Evolutionary conservation across 2,888 invertebrate species (phyloP).

Genomic region (Parelbella ahira): DNA sequence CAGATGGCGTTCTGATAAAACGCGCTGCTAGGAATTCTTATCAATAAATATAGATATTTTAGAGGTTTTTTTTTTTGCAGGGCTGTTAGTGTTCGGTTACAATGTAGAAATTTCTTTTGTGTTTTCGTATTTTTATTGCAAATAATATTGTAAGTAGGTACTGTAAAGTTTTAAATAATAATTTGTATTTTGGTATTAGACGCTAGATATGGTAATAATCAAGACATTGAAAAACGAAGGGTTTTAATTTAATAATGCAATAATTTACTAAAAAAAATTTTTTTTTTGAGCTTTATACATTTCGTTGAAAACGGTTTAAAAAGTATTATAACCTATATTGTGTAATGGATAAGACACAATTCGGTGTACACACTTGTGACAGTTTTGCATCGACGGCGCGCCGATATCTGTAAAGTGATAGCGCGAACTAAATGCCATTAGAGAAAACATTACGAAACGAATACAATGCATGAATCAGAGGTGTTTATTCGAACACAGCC

Average conservation of each 20-base stretch:
- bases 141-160: too few species aligned
- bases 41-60: slow-evolving; percentile 1
- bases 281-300: too few species aligned
- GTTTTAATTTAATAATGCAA: too few species aligned
- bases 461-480: slow-evolving; percentile 61
- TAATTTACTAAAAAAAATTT: too few species aligned
- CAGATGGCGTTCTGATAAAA: slow-evolving; percentile 15
- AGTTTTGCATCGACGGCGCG: slow-evolving; percentile 19
- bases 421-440: slow-evolving; percentile 42
- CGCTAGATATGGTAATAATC: too few species aligned
- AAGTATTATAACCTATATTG: not conserved
- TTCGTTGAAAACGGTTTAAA: not conserved
- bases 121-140: too few species aligned
- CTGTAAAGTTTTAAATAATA: too few species aligned
- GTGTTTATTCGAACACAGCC: slow-evolving; percentile 54
- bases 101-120: too few species aligned
- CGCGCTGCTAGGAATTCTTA: slow-evolving; percentile 1
- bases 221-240: too few species aligned
- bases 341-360: slow-evolving; percentile 4
- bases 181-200: too few species aligned
- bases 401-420: slow-evolving; percentile 26
- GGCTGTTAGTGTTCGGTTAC: too few species aligned
- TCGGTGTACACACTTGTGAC: slow-evolving; percentile 20
- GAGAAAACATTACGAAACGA: slow-evolving; percentile 36
- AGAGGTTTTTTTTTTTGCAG: too few species aligned